A percentile compares a stretch with the other conserved stretches of the same genome.
Conservation (phyloP, 2,113 vertebrate species). For the Lagopus leucura region DNA sequence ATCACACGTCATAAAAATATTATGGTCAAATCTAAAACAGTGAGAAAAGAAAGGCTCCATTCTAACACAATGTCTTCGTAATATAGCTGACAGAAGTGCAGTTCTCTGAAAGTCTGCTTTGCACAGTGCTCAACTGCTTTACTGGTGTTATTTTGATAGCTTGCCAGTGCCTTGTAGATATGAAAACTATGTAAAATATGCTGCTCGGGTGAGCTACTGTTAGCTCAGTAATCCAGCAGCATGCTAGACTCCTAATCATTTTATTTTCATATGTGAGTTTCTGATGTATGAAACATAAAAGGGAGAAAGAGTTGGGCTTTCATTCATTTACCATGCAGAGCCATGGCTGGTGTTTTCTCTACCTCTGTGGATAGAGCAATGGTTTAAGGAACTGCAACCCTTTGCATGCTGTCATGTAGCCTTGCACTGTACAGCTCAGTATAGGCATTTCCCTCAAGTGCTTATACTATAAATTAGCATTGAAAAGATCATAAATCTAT, state of each 20-base stretch:
- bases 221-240: background rate
- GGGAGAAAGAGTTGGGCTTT: background rate
- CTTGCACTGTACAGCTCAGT: fast-evolving
- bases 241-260: background rate
- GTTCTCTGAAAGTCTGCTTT: conserved; percentile 10
- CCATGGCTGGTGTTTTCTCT: background rate
- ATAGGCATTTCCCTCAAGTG: background rate
- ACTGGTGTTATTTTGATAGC: conserved; percentile 1
- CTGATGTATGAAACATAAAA: background rate
- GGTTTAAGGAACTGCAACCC: background rate
- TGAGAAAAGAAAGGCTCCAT: background rate
- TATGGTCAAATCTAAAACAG: conserved; percentile 30
- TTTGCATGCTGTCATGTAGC: background rate
- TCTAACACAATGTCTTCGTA: background rate
- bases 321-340: background rate
- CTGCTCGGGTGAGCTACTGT: conserved; percentile 2
- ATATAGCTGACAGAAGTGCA: background rate
- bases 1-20: conserved; percentile 10
- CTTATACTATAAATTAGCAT: background rate
- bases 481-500: background rate
- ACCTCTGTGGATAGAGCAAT: background rate
- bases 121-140: background rate
- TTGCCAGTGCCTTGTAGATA: conserved; percentile 17
- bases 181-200: conserved; percentile 19
- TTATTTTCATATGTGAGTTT: background rate